phyloP scores from a whole-genome alignment of 2,797 vertebrate genomes.

The Falco rusticolus region DNA sequence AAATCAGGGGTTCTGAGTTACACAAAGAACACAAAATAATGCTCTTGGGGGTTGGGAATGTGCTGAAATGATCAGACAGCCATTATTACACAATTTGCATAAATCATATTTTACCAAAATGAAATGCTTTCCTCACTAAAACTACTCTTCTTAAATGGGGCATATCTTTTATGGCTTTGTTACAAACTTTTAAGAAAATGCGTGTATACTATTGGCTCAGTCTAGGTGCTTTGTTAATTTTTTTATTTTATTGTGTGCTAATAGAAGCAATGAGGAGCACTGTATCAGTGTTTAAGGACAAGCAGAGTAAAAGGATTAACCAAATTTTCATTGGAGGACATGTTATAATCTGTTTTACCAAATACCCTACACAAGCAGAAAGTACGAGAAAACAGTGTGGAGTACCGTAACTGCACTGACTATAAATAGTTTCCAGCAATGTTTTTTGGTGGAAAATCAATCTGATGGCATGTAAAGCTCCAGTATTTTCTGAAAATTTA shows the following conservation, averaged over 20 bases:
- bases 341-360: background rate
- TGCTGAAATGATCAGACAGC: background rate
- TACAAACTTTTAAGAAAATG: background rate
- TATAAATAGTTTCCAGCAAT: background rate
- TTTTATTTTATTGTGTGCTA: background rate
- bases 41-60: background rate
- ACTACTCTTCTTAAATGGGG: background rate
- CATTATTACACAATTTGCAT: background rate
- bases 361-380: background rate
- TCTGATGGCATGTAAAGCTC: background rate
- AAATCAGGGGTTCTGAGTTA: background rate
- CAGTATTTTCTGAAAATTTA: background rate
- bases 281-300: background rate
- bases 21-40: background rate
- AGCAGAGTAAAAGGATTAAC: background rate
- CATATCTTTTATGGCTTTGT: background rate
- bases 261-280: background rate
- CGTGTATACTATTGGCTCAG: fast-evolving
- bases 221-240: background rate
- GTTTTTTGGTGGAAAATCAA: background rate
- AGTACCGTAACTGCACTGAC: background rate
- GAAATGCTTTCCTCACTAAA: background rate
- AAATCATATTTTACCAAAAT: background rate
- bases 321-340: background rate
- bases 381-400: background rate